A percentile compares a stretch with the other conserved stretches of the same genome.
These are phyloP conservation scores for Capricornis sumatraensis DNA, from an alignment of 2,113 vertebrate species.

Conservation along the genomic window DNA sequence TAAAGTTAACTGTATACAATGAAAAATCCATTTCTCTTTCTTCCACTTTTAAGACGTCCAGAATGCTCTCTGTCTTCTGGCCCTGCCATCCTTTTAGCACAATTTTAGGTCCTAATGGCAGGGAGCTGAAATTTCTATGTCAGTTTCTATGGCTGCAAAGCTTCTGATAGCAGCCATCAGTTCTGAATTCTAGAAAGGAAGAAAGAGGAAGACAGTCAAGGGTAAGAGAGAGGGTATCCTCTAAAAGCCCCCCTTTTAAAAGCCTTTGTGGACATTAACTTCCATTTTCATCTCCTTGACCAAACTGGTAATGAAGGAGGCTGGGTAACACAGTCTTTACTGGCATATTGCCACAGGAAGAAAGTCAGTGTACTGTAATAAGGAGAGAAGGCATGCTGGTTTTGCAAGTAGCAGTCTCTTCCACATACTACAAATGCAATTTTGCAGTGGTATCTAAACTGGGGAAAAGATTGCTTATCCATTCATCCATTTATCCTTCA, in stretches of 20 bases:
- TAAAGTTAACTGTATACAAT: neutral
- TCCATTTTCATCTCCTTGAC: neutral
- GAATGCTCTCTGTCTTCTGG: neutral
- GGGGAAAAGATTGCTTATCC: neutral
- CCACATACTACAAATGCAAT: neutral
- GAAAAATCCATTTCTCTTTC: neutral
- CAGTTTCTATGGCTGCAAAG: neutral
- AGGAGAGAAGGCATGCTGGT: neutral
- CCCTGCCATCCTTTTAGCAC: neutral
- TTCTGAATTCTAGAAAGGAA: neutral
- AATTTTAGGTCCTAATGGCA: neutral
- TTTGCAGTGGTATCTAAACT: neutral
- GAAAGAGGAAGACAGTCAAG: neutral
- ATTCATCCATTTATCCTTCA: neutral
- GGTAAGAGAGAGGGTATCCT: neutral
- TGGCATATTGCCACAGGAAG: neutral
- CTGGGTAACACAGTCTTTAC: neutral
- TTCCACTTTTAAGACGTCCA: neutral
- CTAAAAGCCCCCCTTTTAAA: neutral
- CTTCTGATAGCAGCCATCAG: neutral
- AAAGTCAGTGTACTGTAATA: neutral
- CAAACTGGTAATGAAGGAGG: neutral
- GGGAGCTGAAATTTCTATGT: neutral
- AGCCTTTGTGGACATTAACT: neutral
- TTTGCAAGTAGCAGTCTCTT: neutral